Conservation (phyloP, 2,888 invertebrate genomes). For the Mylabris sibirica region DNA sequence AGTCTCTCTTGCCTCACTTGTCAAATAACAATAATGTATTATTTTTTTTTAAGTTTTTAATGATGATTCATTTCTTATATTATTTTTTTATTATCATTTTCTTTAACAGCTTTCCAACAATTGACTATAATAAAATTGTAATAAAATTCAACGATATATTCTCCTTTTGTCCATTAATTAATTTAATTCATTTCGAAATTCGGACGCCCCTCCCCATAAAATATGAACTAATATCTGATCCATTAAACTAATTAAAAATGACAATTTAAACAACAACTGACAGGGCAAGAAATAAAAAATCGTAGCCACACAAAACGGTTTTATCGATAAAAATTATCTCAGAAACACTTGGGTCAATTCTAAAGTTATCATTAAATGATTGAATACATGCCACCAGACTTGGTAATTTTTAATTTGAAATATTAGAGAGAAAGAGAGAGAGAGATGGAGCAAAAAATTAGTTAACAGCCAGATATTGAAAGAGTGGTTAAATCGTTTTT, state of each 20-base stretch:
- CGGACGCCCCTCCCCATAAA: neutral
- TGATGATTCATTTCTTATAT: neutral
- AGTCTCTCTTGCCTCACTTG: neutral
- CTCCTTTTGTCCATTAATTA: neutral
- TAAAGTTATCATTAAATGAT: conserved; percentile 3
- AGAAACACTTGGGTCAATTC: neutral
- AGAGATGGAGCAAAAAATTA: neutral
- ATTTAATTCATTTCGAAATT: neutral
- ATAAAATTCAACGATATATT: neutral
- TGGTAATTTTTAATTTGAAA: neutral
- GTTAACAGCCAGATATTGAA: neutral
- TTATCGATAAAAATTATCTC: neutral
- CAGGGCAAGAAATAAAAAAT: neutral
- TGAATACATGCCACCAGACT: neutral
- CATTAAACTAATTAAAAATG: conserved; percentile 2
- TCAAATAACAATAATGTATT: conserved; percentile 2
- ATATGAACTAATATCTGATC: neutral
- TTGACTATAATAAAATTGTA: conserved; percentile 1
- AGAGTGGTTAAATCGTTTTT: neutral
- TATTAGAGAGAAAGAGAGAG: no score
- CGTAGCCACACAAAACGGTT: neutral
- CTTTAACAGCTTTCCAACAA: neutral
- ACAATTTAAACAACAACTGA: neutral
- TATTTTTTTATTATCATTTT: neutral
- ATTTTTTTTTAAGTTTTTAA: neutral